A percentile compares a stretch with the other conserved stretches of the same genome.
Conservation (phyloP, 2,888 invertebrate genomes). For the Icerya purchasi region DNA sequence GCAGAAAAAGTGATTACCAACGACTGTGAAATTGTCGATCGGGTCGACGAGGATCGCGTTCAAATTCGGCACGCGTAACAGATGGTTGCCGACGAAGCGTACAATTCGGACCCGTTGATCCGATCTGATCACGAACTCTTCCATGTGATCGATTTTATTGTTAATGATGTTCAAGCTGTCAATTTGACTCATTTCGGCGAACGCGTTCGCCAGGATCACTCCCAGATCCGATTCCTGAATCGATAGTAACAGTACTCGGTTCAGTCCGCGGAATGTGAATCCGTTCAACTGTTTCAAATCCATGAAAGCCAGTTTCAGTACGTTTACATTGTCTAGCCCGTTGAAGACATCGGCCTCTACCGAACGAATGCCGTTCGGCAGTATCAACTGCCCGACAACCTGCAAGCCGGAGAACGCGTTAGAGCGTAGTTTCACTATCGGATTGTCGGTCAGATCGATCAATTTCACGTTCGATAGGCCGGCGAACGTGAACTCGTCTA, state of each 20-base stretch:
- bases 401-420: constrained; percentile 49
- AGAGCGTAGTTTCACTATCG: constrained; percentile 33
- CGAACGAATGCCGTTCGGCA: constrained; percentile 55
- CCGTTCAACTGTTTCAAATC: constrained; percentile 47
- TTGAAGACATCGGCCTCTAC: constrained; percentile 63
- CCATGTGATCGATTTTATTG: constrained; percentile 64
- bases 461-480: constrained; percentile 65
- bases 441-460: constrained; percentile 65
- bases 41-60: constrained; percentile 45
- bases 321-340: constrained; percentile 59
- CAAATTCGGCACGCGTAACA: constrained; percentile 48
- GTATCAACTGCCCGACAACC: constrained; percentile 58
- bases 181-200: constrained; percentile 49
- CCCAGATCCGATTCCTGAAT: constrained; percentile 67
- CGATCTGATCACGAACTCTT: constrained; percentile 45
- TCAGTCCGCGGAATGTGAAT: constrained; percentile 53
- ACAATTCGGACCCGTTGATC: constrained; percentile 49
- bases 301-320: constrained; percentile 63
- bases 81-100: constrained; percentile 61
- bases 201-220: constrained; percentile 42
- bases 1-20: constrained; percentile 66
- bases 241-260: constrained; percentile 49
- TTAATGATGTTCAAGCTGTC: constrained; percentile 53
- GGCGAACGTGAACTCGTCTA: constrained; percentile 55
- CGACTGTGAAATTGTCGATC: constrained; percentile 48